phyloP scores from a whole-genome alignment of 2,888 invertebrate species.

The Dryomyza anilis region DNA sequence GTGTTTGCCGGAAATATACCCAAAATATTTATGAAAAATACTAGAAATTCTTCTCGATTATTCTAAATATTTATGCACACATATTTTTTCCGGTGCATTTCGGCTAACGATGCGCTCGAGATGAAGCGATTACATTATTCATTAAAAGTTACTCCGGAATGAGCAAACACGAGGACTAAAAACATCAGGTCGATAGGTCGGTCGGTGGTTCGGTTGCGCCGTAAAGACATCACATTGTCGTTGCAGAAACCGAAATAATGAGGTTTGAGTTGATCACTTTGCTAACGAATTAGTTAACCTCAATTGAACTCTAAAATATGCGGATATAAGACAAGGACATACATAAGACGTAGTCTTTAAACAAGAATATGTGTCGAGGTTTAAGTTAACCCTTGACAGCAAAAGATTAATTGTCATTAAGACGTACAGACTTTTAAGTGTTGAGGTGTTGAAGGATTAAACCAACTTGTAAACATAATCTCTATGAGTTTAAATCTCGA shows the following conservation, averaged over 20 bases:
- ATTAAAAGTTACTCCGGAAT: conserved; percentile 34
- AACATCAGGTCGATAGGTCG: not conserved
- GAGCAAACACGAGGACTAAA: not conserved
- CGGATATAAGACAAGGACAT: too few species aligned
- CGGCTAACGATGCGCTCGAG: conserved; percentile 34
- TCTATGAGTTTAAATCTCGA: conserved; percentile 13
- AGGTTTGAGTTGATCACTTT: too few species aligned
- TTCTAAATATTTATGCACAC: too few species aligned
- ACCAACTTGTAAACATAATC: not conserved
- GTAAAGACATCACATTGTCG: too few species aligned
- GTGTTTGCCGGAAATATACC: too few species aligned
- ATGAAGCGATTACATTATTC: conserved; percentile 38
- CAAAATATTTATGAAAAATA: too few species aligned
- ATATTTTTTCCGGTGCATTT: too few species aligned
- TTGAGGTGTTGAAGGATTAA: not conserved
- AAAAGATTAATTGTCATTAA: not conserved
- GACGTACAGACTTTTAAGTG: not conserved
- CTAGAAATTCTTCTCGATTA: too few species aligned
- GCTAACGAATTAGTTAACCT: not conserved
- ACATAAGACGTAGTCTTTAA: too few species aligned
- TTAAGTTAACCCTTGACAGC: not conserved
- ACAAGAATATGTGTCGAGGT: too few species aligned
- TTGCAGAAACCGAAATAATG: too few species aligned
- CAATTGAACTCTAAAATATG: not conserved
- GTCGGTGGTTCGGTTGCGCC: not conserved